Evolutionary conservation across 2,888 invertebrate species (phyloP), one percentile per base, ranked within the genome.

Genomic region (Apotomis turbidana): DNA sequence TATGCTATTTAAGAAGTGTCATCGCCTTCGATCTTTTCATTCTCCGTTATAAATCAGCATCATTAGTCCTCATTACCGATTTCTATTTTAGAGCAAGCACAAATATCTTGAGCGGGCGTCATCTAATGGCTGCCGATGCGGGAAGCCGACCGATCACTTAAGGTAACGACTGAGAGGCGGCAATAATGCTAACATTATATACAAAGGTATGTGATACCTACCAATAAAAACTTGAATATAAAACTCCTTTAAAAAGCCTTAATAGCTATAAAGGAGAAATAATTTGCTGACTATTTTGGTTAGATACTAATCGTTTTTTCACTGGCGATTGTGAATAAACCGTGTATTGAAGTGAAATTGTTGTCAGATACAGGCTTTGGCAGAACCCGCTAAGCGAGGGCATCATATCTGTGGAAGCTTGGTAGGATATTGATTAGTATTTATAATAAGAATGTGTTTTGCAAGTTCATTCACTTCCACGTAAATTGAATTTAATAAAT

Each of bases 11-110:
- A 27, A n/a, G 27, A 57, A 6, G 27, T 12, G 57, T 66, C 66
- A 57, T 66, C 55, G 44, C 46, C 46, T 5, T 44, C 46, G 44
- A 55, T 64, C 27, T 66, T 12, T 12, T 27, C 10, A 54, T 44
- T 10, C 3, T 0, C 44, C 10, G 55, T 44, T 66, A 27, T 66
- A 66, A 66, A 66, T 66, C 66, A 66, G 55, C 54, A 12, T 38
- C 57, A 46, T 57, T 67, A 67, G 52, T 6, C 36, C 52, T 63
- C 52, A 63, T 63, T 63, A 54, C 63, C 12, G 52, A 58, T 58
- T 58, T 58, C 49, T 59, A 67, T 67, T 87, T 86, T 85, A 83
- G 83, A 81, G 76, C 76, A 77, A 85, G 84, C 87, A 90, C 90
- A 90, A 89, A 85, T 82, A 85, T 84, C 72, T 80, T 81, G 77